Conservation (phyloP, 2,113 vertebrate species). For the Acinonyx jubatus region DNA sequence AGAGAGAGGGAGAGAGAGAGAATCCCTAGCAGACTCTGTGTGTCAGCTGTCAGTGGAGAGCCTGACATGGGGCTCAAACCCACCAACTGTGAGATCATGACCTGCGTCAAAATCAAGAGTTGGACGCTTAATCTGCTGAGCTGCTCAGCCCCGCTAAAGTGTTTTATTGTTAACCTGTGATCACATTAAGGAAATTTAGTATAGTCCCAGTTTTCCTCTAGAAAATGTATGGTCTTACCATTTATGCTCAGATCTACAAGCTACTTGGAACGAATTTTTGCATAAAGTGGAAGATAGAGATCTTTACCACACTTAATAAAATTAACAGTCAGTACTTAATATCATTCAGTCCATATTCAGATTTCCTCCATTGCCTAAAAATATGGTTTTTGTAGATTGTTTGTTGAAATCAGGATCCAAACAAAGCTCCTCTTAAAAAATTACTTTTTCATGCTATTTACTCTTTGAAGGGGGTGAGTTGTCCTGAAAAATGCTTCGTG, state of each 20-base stretch:
- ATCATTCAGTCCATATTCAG: not conserved
- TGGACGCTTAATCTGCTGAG: too few species aligned
- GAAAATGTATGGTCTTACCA: not conserved
- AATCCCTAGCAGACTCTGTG: too few species aligned
- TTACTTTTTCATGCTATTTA: not conserved
- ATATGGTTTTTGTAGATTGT: not conserved
- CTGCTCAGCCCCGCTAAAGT: too few species aligned
- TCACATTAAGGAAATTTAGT: not conserved
- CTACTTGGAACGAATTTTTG: not conserved
- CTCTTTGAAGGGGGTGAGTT: not conserved
- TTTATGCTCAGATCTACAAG: not conserved
- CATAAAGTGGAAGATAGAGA: not conserved
- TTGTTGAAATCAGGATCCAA: not conserved
- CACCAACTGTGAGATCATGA: too few species aligned
- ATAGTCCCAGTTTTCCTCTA: not conserved
- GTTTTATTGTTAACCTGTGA: not conserved
- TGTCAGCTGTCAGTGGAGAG: too few species aligned
- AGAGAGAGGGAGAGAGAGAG: too few species aligned
- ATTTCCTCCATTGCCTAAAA: not conserved
- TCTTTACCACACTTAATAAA: not conserved
- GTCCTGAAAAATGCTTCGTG: not conserved
- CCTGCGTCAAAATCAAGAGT: too few species aligned
- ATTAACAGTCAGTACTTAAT: not conserved
- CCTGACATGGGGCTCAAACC: too few species aligned
- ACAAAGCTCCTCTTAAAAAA: not conserved